Percentiles rank a stretch among this genome's conserved stretches.
Evolutionary conservation across 2,797 vertebrate species (phyloP).

Genomic region (Lerista edwardsae): DNA sequence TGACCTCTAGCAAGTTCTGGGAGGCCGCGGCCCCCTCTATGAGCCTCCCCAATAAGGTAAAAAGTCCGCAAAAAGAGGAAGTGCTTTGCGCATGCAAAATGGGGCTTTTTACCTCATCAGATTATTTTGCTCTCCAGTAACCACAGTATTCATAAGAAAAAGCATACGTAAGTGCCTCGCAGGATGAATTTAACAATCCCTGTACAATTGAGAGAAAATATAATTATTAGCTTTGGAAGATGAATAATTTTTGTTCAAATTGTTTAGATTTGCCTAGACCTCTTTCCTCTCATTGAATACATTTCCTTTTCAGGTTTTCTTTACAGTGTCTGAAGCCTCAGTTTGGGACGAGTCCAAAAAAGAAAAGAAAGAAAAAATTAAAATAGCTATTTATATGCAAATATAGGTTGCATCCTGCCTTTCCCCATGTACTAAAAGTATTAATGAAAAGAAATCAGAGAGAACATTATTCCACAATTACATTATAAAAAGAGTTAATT

Average conservation of each 20-base stretch:
- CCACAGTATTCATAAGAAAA: background rate
- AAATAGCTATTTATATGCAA: conserved; percentile 56
- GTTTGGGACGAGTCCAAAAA: conserved; percentile 26
- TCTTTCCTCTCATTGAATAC: background rate
- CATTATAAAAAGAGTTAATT: conserved; percentile 26
- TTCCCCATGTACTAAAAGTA: conserved; percentile 24
- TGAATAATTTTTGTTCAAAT: background rate
- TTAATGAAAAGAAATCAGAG: conserved; percentile 40
- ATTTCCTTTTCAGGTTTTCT: conserved; percentile 31
- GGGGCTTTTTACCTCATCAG: no score
- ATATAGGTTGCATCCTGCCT: conserved; percentile 31
- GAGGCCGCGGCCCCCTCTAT: no score
- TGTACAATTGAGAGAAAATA: background rate
- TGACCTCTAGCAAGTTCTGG: no score
- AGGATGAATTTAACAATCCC: conserved; percentile 9
- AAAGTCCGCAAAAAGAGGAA: no score
- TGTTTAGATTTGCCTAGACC: conserved; percentile 14
- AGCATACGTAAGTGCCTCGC: background rate
- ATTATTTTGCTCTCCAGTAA: background rate
- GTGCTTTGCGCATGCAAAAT: no score
- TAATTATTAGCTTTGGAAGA: conserved; percentile 1
- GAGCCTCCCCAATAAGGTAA: no score
- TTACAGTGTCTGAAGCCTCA: conserved; percentile 29
- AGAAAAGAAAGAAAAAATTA: conserved; percentile 27
- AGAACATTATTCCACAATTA: conserved; percentile 27